phyloP scores from a whole-genome alignment of 1,140 invertebrate species.

The Globodera rostochiensis region DNA sequence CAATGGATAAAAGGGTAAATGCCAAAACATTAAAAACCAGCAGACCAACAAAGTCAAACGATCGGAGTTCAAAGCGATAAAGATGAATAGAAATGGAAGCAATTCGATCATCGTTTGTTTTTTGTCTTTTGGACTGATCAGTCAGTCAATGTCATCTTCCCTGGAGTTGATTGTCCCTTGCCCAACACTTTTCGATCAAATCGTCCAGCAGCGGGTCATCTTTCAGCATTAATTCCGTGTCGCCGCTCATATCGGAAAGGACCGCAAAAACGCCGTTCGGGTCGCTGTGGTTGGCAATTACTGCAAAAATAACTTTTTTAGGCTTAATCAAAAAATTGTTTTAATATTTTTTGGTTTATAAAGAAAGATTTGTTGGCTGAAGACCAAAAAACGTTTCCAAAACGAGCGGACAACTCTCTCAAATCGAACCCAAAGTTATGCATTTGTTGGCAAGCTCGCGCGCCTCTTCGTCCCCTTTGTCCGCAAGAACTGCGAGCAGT shows the following conservation, averaged over 20 bases:
- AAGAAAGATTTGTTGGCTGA: too few relatives aligned
- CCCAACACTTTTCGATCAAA: slow-evolving; percentile 4
- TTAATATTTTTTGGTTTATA: too few relatives aligned
- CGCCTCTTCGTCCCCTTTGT: neutral
- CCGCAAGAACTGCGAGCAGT: slow-evolving; percentile 5
- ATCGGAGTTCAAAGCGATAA: neutral
- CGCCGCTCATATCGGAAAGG: neutral
- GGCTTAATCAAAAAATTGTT: too few relatives aligned
- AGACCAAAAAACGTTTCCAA: too few relatives aligned
- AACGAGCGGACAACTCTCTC: too few relatives aligned
- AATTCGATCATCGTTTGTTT: neutral
- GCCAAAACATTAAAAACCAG: too few relatives aligned
- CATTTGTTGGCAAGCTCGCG: neutral
- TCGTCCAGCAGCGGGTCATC: slow-evolving; percentile 1
- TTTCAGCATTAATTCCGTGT: neutral
- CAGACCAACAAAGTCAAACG: too few relatives aligned
- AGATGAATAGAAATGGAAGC: neutral
- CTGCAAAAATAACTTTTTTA: neutral
- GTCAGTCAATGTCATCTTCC: too few relatives aligned
- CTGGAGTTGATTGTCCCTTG: neutral
- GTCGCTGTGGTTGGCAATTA: neutral
- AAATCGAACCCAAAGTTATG: neutral
- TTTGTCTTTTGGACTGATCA: too few relatives aligned
- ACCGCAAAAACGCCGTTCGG: neutral
- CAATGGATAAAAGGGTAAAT: neutral